Conservation (phyloP, 2,888 invertebrate species). For the Drosophila pullipes region DNA sequence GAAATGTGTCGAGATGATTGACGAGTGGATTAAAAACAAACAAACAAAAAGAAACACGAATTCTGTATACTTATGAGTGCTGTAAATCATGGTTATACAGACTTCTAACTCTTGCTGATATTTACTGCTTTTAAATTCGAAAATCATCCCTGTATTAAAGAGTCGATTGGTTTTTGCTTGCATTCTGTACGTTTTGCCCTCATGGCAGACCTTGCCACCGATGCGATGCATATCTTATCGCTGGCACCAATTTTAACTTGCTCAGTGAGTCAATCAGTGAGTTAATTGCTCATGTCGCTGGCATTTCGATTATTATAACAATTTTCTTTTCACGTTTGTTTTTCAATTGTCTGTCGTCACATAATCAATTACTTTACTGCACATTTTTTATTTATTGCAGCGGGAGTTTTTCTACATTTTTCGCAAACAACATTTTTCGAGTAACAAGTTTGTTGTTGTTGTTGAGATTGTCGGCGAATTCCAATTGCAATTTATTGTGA, state of each 20-base stretch:
- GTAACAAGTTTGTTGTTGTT: conserved; percentile 47
- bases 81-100: not conserved
- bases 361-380: conserved; percentile 56
- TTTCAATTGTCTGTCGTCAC: conserved; percentile 40
- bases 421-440: conserved; percentile 54
- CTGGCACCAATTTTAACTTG: conserved; percentile 14
- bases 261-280: conserved; percentile 44
- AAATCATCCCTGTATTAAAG: too few relatives aligned
- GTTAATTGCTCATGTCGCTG: conserved; percentile 37
- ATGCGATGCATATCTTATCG: not conserved
- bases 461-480: conserved; percentile 49
- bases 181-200: not conserved
- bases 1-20: conserved; percentile 57
- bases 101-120: not conserved
- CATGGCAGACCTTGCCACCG: not conserved
- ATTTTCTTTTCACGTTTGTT: conserved; percentile 1
- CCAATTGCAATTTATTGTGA: conserved; percentile 64
- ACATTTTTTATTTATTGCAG: conserved; percentile 36
- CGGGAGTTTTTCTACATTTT: conserved; percentile 49
- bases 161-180: not conserved
- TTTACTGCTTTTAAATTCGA: not conserved
- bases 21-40: conserved; percentile 30
- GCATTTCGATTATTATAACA: conserved; percentile 2
- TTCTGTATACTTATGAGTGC: not conserved
- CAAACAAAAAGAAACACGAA: not conserved